A percentile compares a stretch with the other conserved stretches of the same genome.
Conservation (phyloP, 2,113 vertebrate species). For the Terrapene triunguis region DNA sequence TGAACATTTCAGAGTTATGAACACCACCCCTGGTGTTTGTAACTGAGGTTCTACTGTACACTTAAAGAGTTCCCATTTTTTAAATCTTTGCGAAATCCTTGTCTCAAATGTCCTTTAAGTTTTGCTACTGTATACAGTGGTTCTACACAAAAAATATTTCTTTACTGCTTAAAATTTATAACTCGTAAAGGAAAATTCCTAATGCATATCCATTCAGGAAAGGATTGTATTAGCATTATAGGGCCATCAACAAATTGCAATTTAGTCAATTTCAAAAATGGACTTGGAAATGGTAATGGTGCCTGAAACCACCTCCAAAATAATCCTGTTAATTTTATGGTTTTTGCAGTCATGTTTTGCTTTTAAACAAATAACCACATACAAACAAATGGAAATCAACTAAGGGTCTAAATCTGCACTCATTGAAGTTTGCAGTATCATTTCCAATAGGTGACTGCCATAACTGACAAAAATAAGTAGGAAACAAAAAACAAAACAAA, state of each 20-base stretch:
- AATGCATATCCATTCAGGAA: background rate
- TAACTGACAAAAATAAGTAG: background rate
- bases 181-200: background rate
- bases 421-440: background rate
- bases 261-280: background rate
- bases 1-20: too few relatives aligned
- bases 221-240: background rate
- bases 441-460: background rate
- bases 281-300: background rate
- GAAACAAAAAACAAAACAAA: background rate
- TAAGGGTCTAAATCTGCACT: background rate
- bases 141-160: background rate
- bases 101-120: background rate
- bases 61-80: background rate
- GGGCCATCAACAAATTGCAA: background rate
- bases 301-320: background rate
- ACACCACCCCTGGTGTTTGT: too few relatives aligned
- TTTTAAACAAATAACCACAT: background rate
- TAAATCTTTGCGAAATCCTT: background rate
- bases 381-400: too few relatives aligned
- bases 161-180: background rate
- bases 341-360: background rate
- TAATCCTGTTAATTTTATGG: background rate
- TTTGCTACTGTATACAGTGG: background rate
- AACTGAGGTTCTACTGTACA: too few relatives aligned